Percentiles rank a stretch among this genome's conserved stretches.
These are phyloP conservation scores for Chelonia mydas DNA, from an alignment of 2,797 vertebrate genomes.

Conservation along the genomic window DNA sequence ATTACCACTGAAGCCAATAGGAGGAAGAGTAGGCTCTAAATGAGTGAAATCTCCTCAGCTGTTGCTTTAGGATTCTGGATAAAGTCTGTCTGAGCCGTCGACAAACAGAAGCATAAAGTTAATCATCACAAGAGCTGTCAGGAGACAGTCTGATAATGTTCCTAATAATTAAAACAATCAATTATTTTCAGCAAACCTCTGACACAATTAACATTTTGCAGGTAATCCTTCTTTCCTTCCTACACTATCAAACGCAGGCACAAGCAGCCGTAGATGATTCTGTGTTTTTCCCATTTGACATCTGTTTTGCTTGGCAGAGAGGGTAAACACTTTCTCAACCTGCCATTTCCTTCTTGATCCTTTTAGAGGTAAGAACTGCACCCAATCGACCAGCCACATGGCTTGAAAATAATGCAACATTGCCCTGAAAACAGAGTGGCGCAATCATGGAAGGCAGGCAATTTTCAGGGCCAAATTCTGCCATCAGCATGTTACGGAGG, in stretches of 20 bases:
- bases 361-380: neutral
- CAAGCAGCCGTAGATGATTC: rapidly evolving
- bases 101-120: neutral
- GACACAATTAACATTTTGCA: rapidly evolving
- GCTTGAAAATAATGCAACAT: neutral
- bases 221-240: neutral
- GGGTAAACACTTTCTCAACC: neutral
- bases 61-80: neutral
- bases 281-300: neutral
- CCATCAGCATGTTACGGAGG: neutral
- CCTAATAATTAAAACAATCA: neutral
- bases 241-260: rapidly evolving
- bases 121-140: neutral
- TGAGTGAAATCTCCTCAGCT: neutral
- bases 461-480: neutral
- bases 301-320: neutral
- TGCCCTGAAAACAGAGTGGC: neutral
- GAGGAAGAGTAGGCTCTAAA: neutral
- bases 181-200: neutral
- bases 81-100: neutral
- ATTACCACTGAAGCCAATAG: neutral
- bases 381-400: neutral
- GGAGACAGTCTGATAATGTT: neutral
- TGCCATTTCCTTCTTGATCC: rapidly evolving
- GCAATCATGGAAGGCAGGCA: neutral